phyloP scores from a whole-genome alignment of 2,113 vertebrate species.

The Donacobius atricapilla region DNA sequence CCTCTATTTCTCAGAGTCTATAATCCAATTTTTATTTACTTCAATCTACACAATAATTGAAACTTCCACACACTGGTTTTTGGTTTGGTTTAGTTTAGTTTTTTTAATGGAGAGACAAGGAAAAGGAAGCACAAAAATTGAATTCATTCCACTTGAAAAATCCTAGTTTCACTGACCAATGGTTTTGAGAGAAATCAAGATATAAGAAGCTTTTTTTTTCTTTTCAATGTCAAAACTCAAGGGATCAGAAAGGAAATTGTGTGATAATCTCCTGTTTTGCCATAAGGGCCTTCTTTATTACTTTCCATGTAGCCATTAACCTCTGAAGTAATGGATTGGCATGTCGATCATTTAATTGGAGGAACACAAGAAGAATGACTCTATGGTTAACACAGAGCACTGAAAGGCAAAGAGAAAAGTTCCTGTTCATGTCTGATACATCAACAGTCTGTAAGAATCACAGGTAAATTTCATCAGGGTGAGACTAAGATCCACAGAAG shows the following conservation, averaged over 20 bases:
- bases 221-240: not conserved
- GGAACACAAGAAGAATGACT: not conserved
- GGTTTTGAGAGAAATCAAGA: not conserved
- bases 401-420: not conserved
- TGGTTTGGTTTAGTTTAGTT: not conserved
- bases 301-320: not conserved
- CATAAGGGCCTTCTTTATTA: not conserved
- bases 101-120: not conserved
- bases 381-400: not conserved
- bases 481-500: not conserved
- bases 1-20: not conserved
- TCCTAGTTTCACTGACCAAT: not conserved
- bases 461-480: not conserved
- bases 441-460: not conserved
- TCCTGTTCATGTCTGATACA: not conserved
- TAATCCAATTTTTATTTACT: conserved; percentile 26
- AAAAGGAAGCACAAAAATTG: not conserved
- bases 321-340: not conserved
- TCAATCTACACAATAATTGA: not conserved
- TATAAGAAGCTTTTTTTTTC: not conserved
- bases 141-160: not conserved
- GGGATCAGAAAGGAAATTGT: not conserved
- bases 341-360: not conserved
- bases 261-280: not conserved
- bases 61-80: not conserved